Base-by-base conservation (phyloP, 2,888 invertebrate species). In the Globia sparganii region DNA sequence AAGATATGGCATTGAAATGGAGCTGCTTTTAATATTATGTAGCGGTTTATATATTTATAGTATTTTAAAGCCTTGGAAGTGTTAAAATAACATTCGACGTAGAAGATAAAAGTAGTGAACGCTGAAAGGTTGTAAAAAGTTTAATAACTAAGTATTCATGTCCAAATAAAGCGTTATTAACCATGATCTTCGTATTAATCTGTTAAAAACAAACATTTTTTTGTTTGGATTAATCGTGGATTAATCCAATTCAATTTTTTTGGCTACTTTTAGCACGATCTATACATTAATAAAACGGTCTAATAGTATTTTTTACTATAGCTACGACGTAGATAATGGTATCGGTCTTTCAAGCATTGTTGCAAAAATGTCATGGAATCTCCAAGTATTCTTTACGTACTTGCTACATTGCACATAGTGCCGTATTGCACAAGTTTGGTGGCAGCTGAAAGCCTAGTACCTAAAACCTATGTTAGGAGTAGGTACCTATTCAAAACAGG, bases 1-100 rank as follows among this genome's bases (percentile, higher is more conserved):
- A 71, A 81, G 34, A 82, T 77, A 82, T 64, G 59, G 37, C 72
- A 58, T 40, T 67, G 56, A 64, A 82, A 70, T 81, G 37, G 58
- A 53, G 69, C 74, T 67, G 53, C n/a, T 65, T 77, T 65, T 37
- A 65, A 43, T 31, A 49, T 61, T 72, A 40, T 34, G 46, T 37
- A 21, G n/a, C 3, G 9, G 28, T 46, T 66, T 65, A 34, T 65
- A 31, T 67, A 37, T 49, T 25, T 53, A 49, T 53, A 21, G 21
- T 31, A 37, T 37, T 66, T 69, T 40, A 58, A 53, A 68, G 28
- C 2, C 9, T 75, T 40, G 31, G 13, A 21, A 37, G 13, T 46
- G 21, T 37, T 37, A 49, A 43, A 68, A 49, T 21, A 56, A 61
- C 21, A 13, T 34, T 61, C 28, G 1, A 59, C 3, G 37, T 61